phyloP scores from a whole-genome alignment of 2,113 vertebrate species.

The Hypocryptadius cinnamomeus region DNA sequence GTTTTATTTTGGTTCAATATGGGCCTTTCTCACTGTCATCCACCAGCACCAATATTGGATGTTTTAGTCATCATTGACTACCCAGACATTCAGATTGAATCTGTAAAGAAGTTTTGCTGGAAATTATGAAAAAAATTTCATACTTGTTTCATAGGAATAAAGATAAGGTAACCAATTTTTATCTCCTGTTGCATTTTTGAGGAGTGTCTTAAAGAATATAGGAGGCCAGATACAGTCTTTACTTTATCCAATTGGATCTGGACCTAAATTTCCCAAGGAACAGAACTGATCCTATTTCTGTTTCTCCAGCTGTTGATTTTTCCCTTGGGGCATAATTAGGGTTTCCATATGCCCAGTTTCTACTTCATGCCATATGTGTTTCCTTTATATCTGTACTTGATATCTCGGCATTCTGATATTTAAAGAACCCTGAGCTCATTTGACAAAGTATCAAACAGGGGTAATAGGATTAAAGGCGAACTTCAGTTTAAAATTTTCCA shows the following conservation, averaged over 20 bases:
- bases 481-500: not conserved
- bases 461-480: not conserved
- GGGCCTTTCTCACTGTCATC: not conserved
- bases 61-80: not conserved
- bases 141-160: not conserved
- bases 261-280: not conserved
- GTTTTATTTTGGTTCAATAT: not conserved
- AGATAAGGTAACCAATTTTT: not conserved
- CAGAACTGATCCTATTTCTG: not conserved
- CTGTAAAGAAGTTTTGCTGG: not conserved
- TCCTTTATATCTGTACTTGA: slow-evolving; percentile 7
- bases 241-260: not conserved
- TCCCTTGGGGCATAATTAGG: slow-evolving; percentile 23
- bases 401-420: not conserved
- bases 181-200: not conserved
- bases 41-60: not conserved
- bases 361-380: slow-evolving; percentile 6
- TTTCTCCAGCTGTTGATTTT: slow-evolving; percentile 40
- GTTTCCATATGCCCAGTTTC: slow-evolving; percentile 19
- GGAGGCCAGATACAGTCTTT: not conserved
- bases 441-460: not conserved
- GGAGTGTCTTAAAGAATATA: not conserved
- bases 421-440: slow-evolving; percentile 9
- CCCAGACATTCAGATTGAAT: not conserved
- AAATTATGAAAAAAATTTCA: not conserved